Evolutionary conservation across 2,888 invertebrate species (phyloP).

Genomic region (Noctua janthe): DNA sequence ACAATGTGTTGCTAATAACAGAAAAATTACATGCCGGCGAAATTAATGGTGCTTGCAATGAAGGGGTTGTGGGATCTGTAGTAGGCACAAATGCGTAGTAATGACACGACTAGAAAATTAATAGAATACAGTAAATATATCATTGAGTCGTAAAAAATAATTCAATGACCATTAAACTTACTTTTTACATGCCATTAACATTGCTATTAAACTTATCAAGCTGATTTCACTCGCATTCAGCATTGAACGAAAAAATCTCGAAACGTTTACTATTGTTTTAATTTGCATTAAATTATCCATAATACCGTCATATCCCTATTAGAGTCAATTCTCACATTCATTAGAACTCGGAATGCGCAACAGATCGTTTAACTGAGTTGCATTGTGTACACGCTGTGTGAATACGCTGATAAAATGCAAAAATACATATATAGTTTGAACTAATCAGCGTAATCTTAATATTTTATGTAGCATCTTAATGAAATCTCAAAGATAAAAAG

Average conservation of each 20-base stretch:
- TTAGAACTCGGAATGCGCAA: conserved; percentile 61
- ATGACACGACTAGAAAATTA: conserved; percentile 43
- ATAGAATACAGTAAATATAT: conserved; percentile 32
- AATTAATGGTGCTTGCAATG: conserved; percentile 70
- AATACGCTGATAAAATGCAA: conserved; percentile 58
- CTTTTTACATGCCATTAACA: conserved; percentile 6
- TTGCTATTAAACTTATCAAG: conserved; percentile 18
- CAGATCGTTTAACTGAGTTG: conserved; percentile 52
- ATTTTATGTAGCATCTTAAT: conserved; percentile 9
- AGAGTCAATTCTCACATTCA: conserved; percentile 76
- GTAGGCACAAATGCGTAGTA: conserved; percentile 31
- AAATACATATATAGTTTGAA: conserved; percentile 30
- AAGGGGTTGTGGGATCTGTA: conserved; percentile 52
- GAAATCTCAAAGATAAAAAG: conserved; percentile 25
- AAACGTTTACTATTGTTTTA: conserved; percentile 62
- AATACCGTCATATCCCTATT: conserved; percentile 69
- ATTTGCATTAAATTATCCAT: conserved; percentile 77
- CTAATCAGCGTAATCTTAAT: conserved; percentile 25
- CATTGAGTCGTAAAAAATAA: conserved; percentile 17
- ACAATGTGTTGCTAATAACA: conserved; percentile 63
- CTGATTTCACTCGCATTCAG: conserved; percentile 35
- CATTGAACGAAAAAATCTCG: conserved; percentile 54
- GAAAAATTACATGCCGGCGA: conserved; percentile 65
- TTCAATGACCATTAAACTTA: conserved; percentile 14
- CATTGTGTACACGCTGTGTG: conserved; percentile 52